Evolutionary conservation across 2,888 invertebrate genomes (phyloP).

Genomic region (Tridacna crocea): DNA sequence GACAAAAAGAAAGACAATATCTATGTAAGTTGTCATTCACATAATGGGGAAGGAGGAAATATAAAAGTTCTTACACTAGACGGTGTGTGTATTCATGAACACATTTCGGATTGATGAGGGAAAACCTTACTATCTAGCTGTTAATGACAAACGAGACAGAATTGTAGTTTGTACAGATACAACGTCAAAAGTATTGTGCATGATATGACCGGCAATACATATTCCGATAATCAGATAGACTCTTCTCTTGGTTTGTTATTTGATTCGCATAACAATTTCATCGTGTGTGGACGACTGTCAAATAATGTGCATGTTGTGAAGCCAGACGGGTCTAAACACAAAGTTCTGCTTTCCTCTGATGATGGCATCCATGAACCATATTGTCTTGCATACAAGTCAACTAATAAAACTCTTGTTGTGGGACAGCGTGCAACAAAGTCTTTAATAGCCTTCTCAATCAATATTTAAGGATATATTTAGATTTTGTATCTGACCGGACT

Average conservation of each 20-base stretch:
- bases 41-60: neutral
- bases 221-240: neutral
- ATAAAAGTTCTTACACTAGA: neutral
- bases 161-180: neutral
- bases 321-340: neutral
- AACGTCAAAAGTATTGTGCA: neutral
- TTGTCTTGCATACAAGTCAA: neutral
- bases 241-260: neutral
- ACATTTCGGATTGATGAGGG: neutral
- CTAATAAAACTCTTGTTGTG: neutral
- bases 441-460: neutral
- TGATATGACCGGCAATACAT: neutral
- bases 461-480: too few relatives aligned
- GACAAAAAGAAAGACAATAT: neutral
- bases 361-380: neutral
- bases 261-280: neutral
- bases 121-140: neutral
- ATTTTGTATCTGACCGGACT: too few relatives aligned
- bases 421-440: neutral
- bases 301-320: neutral
- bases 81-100: neutral
- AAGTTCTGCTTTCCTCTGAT: neutral
- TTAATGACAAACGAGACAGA: neutral
- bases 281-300: neutral
- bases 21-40: neutral